These are phyloP conservation scores for Pygocentrus nattereri DNA, from an alignment of 2,797 vertebrate species.

Conservation along the genomic window DNA sequence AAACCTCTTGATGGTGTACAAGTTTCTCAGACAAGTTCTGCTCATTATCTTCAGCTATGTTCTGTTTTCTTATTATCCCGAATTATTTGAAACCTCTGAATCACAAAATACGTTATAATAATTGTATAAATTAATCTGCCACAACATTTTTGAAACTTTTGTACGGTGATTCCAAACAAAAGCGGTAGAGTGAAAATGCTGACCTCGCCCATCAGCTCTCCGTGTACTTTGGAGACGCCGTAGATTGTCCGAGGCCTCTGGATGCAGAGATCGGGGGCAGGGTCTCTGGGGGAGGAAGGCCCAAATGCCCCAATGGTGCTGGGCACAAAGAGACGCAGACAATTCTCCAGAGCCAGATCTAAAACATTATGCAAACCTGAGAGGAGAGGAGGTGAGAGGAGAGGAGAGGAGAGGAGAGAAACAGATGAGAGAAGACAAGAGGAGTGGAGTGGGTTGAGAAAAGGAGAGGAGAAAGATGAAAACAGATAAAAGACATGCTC, in stretches of 20 bases:
- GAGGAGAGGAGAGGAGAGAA: slow-evolving; percentile 6
- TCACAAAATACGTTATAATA: too few relatives aligned
- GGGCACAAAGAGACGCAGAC: slow-evolving; percentile 82
- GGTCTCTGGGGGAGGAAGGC: slow-evolving; percentile 83
- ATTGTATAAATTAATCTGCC: too few relatives aligned
- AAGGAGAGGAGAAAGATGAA: background rate
- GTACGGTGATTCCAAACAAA: too few relatives aligned
- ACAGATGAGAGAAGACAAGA: slow-evolving; percentile 20
- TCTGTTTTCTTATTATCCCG: too few relatives aligned
- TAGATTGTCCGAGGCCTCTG: slow-evolving; percentile 85
- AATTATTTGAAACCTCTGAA: too few relatives aligned
- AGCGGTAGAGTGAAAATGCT: background rate
- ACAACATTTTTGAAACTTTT: too few relatives aligned
- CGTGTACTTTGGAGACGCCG: slow-evolving; percentile 84
- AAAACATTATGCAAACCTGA: slow-evolving; percentile 83
- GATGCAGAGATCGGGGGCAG: slow-evolving; percentile 82
- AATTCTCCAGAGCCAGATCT: slow-evolving; percentile 82
- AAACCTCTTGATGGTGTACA: too few relatives aligned
- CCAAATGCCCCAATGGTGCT: slow-evolving; percentile 86
- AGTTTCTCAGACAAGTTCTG: too few relatives aligned
- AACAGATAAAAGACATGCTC: too few relatives aligned
- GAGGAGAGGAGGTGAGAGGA: slow-evolving; percentile 18
- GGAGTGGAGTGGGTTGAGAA: background rate
- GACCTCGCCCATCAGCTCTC: slow-evolving; percentile 86
- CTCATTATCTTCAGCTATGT: too few relatives aligned